Percentiles rank a stretch among this genome's conserved stretches.
phyloP scores from a whole-genome alignment of 2,888 invertebrate species.

The Aradus depressus region DNA sequence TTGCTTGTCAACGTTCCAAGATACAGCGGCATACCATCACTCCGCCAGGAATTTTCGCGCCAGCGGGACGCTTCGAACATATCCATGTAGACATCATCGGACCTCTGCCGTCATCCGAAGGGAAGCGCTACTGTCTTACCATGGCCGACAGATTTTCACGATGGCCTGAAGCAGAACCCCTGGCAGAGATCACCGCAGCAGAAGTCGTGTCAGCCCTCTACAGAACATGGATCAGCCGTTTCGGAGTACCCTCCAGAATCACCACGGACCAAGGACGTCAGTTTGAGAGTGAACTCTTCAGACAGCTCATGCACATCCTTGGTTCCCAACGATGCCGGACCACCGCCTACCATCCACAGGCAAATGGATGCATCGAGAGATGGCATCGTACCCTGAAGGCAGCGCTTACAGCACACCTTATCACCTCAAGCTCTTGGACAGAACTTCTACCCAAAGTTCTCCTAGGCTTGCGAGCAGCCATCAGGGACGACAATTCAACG shows the following conservation, averaged over 20 bases:
- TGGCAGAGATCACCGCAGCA: conserved; percentile 35
- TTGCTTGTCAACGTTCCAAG: conserved; percentile 34
- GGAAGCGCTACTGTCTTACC: conserved; percentile 34
- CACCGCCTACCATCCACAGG: conserved; percentile 35
- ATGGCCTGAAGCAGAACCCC: conserved; percentile 36
- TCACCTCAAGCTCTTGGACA: conserved; percentile 30
- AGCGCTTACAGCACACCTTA: conserved; percentile 30
- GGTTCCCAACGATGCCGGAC: conserved; percentile 29
- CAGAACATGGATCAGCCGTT: conserved; percentile 36
- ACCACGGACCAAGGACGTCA: conserved; percentile 36
- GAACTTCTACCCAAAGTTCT: conserved; percentile 34
- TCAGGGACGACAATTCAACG: conserved; percentile 33
- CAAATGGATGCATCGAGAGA: conserved; percentile 37
- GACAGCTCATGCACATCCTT: too few relatives aligned
- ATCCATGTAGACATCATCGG: conserved; percentile 39
- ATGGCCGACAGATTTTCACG: conserved; percentile 34
- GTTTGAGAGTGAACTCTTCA: conserved; percentile 34
- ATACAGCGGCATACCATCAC: conserved; percentile 31
- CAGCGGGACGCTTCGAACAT: conserved; percentile 34
- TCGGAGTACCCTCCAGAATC: conserved; percentile 34
- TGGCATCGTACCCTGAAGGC: conserved; percentile 37
- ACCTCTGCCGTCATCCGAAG: conserved; percentile 34
- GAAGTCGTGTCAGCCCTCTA: conserved; percentile 35
- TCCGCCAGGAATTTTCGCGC: conserved; percentile 28
- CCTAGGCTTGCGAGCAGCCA: conserved; percentile 33